A percentile compares a stretch with the other conserved stretches of the same genome.
Conservation (phyloP, 2,113 vertebrate species). For the Notarius quadriscutis region DNA sequence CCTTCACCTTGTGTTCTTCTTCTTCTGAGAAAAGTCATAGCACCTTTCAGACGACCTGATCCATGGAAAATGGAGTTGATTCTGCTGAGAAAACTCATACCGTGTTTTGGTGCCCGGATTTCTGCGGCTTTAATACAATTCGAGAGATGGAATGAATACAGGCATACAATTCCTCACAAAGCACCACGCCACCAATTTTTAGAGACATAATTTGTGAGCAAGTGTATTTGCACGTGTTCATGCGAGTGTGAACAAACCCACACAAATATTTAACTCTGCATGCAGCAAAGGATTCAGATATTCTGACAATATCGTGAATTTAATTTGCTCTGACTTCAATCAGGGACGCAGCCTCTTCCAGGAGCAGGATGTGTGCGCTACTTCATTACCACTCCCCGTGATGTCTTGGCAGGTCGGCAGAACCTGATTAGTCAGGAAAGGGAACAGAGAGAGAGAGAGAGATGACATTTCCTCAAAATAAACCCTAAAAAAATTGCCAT, state of each 20-base stretch:
- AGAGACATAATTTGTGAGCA: background rate
- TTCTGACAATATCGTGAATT: constrained; percentile 66
- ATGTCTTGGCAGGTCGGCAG: constrained; percentile 75
- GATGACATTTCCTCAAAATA: constrained; percentile 72
- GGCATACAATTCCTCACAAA: background rate
- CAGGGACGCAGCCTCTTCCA: constrained; percentile 60
- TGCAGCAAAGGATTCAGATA: constrained; percentile 60
- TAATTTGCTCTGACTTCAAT: constrained; percentile 63
- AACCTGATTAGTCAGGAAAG: constrained; percentile 73
- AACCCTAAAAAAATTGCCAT: constrained; percentile 58
- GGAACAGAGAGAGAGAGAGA: constrained; percentile 60
- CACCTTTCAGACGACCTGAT: background rate
- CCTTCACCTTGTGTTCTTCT: constrained; percentile 16
- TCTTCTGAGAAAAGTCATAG: background rate
- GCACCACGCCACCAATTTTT: constrained; percentile 15
- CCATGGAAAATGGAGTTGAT: background rate
- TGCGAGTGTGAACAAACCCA: background rate
- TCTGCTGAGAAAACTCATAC: background rate
- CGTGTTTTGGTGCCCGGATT: background rate
- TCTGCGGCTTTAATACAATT: constrained; percentile 42
- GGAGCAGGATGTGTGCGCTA: constrained; percentile 65
- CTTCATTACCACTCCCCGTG: constrained; percentile 72
- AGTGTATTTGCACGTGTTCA: constrained; percentile 44
- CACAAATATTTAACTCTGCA: constrained; percentile 49
- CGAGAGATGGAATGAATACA: background rate